These are phyloP conservation scores for Ceratina australensis DNA, from an alignment of 1,140 invertebrate species.

Conservation along the genomic window DNA sequence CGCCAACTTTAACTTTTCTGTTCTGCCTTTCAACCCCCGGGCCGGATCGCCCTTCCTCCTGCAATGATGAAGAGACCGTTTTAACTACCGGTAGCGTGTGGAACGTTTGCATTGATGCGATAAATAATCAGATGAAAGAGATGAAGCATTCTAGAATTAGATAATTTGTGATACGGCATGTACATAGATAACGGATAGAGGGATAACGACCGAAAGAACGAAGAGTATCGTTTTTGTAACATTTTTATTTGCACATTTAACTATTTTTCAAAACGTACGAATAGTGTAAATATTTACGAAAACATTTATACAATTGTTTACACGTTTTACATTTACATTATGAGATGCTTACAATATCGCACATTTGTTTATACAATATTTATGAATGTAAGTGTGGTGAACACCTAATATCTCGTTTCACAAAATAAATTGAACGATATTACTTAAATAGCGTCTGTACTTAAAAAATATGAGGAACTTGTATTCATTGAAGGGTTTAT, in stretches of 20 bases:
- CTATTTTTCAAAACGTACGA: background rate
- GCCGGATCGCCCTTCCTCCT: background rate
- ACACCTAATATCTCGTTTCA: background rate
- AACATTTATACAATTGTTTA: background rate
- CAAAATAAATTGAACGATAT: background rate
- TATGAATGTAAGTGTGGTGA: background rate
- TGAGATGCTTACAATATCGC: background rate
- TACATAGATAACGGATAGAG: background rate
- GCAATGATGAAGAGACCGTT: background rate
- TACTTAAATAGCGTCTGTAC: background rate
- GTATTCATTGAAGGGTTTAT: background rate
- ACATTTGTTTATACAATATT: background rate
- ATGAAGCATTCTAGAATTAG: background rate
- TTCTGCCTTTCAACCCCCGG: background rate
- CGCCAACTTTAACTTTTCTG: constrained; percentile 11
- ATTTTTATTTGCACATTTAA: constrained; percentile 5
- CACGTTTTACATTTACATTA: background rate
- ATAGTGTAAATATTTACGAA: background rate
- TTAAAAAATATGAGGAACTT: background rate
- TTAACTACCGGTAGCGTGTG: background rate
- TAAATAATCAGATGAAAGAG: background rate
- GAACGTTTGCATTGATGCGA: background rate
- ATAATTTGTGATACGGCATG: background rate
- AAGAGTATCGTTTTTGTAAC: too few species aligned
- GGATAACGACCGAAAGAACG: too few species aligned